Evolutionary conservation across 2,797 vertebrate genomes (phyloP).

Genomic region (Gobio occitaniae): DNA sequence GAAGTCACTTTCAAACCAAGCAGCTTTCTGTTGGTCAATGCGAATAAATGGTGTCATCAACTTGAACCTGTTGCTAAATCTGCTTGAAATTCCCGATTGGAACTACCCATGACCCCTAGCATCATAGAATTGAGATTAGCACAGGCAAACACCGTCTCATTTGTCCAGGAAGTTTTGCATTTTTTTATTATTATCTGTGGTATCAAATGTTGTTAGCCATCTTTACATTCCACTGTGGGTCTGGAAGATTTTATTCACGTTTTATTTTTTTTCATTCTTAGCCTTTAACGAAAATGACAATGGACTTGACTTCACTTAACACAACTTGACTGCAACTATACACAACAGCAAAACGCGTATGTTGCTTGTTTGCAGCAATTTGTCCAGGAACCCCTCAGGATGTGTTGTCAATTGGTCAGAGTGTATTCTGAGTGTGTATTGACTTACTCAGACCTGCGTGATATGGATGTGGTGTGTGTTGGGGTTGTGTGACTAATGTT

Average conservation of each 20-base stretch:
- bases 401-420: slow-evolving; percentile 8
- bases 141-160: not conserved
- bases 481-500: slow-evolving; percentile 13
- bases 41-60: not conserved
- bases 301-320: not conserved
- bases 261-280: too few relatives aligned
- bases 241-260: not conserved
- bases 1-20: not conserved
- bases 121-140: not conserved
- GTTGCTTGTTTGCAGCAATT: not conserved
- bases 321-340: not conserved
- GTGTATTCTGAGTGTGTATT: slow-evolving; percentile 22
- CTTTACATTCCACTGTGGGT: not conserved
- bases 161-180: not conserved
- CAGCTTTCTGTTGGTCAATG: not conserved
- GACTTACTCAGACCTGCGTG: slow-evolving; percentile 1
- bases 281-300: not conserved
- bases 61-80: too few relatives aligned
- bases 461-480: slow-evolving; percentile 12
- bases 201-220: not conserved
- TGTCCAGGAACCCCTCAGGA: not conserved
- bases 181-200: not conserved
- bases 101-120: not conserved
- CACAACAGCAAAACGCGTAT: not conserved
- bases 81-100: too few relatives aligned